Percentiles rank a stretch among this genome's conserved stretches.
These are phyloP conservation scores for Rhabdophis nuchalis DNA, from an alignment of 2,797 vertebrate genomes.

Conservation along the genomic window DNA sequence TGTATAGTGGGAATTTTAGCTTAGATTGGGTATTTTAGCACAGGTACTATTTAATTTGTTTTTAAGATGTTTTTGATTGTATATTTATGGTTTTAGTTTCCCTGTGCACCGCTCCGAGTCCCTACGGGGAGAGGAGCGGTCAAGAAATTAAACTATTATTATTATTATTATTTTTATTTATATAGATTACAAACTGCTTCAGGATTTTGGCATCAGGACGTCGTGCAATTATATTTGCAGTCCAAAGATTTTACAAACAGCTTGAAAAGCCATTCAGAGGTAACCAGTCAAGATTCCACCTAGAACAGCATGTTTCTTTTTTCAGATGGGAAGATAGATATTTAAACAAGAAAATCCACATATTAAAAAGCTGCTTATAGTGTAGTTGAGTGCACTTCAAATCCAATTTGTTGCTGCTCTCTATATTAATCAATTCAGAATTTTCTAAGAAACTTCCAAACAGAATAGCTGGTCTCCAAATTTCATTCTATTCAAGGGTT, in stretches of 20 bases:
- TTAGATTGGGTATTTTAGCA: too few relatives aligned
- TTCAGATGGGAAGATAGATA: neutral
- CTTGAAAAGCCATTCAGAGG: neutral
- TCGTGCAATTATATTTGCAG: neutral
- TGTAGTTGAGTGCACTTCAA: neutral
- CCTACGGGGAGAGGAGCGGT: too few relatives aligned
- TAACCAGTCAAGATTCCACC: too few relatives aligned
- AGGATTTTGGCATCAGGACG: neutral
- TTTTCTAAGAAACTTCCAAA: neutral
- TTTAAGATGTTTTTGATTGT: too few relatives aligned
- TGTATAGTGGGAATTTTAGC: too few relatives aligned
- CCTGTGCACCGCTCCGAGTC: too few relatives aligned
- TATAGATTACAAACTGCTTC: neutral
- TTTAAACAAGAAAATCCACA: neutral
- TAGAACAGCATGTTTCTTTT: neutral
- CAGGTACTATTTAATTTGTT: too few relatives aligned
- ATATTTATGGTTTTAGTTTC: too few relatives aligned
- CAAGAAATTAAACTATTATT: too few relatives aligned
- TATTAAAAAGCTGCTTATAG: neutral
- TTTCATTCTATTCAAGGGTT: neutral
- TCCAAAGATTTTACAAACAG: neutral
- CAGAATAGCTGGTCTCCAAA: neutral
- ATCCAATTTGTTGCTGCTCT: neutral
- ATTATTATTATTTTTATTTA: too few relatives aligned
- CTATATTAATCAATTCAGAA: neutral